These are phyloP conservation scores for Drosophila meridionalis DNA, from an alignment of 2,888 invertebrate species.

Conservation along the genomic window DNA sequence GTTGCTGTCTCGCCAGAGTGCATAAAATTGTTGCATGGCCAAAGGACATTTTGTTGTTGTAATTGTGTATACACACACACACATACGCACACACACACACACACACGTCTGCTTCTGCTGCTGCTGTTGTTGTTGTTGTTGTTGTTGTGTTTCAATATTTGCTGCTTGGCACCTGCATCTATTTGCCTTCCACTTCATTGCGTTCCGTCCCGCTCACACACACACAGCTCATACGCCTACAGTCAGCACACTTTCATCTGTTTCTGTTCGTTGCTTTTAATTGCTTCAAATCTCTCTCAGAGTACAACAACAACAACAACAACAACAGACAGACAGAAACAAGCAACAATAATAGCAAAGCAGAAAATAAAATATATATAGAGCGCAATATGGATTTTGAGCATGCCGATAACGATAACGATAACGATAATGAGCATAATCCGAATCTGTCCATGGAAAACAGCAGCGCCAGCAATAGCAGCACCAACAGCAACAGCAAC, in stretches of 20 bases:
- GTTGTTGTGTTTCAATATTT: slow-evolving; percentile 39
- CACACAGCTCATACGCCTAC: slow-evolving; percentile 5
- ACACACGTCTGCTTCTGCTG: slow-evolving; percentile 17
- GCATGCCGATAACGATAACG: slow-evolving; percentile 57
- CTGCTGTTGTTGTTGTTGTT: too few species aligned
- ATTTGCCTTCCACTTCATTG: slow-evolving; percentile 35
- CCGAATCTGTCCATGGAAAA: slow-evolving; percentile 73
- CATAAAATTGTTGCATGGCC: slow-evolving; percentile 7
- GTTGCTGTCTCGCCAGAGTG: slow-evolving; percentile 30
- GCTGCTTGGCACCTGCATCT: slow-evolving; percentile 53
- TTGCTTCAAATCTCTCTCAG: slow-evolving; percentile 54
- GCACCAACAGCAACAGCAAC: slow-evolving; percentile 73
- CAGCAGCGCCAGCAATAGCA: slow-evolving; percentile 77
- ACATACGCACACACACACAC: slow-evolving; percentile 16
- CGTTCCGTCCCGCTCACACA: slow-evolving; percentile 9
- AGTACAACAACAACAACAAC: slow-evolving; percentile 43
- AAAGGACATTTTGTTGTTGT: slow-evolving; percentile 32
- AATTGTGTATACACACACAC: background rate
- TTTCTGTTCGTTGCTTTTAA: slow-evolving; percentile 52
- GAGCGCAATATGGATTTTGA: slow-evolving; percentile 55
- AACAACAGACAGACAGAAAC: slow-evolving; percentile 16
- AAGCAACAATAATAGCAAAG: slow-evolving; percentile 18
- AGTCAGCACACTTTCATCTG: slow-evolving; percentile 32
- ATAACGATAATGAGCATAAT: slow-evolving; percentile 72
- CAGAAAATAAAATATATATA: background rate